These are phyloP conservation scores for Stomatorhinus ivindoensis DNA, from an alignment of 2,113 vertebrate genomes.

Conservation along the genomic window DNA sequence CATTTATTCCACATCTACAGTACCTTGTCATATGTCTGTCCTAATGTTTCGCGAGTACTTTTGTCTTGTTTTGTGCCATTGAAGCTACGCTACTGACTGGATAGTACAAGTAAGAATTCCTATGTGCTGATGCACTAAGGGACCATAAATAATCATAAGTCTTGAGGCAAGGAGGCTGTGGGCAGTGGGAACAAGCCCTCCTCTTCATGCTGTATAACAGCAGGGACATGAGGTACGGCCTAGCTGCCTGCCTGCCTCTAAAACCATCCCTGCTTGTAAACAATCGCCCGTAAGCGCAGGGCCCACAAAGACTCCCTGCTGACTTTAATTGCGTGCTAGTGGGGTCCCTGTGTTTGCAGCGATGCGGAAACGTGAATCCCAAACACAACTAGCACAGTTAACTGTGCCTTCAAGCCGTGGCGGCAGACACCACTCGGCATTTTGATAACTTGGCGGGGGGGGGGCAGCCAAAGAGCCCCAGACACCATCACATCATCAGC, in stretches of 20 bases:
- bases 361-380: not conserved
- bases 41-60: not conserved
- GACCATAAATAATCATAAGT: not conserved
- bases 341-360: not conserved
- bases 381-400: slow-evolving; percentile 36
- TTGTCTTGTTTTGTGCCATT: not conserved
- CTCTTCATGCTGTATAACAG: not conserved
- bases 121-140: not conserved
- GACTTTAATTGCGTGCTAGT: not conserved
- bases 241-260: not conserved
- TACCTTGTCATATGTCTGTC: not conserved
- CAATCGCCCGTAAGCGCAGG: not conserved
- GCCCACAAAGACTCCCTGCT: not conserved
- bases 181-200: not conserved
- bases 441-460: slow-evolving; percentile 1
- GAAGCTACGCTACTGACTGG: not conserved
- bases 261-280: not conserved
- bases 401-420: not conserved
- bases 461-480: slow-evolving; percentile 22
- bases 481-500: slow-evolving; percentile 22
- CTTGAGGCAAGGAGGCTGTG: not conserved
- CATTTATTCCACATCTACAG: not conserved
- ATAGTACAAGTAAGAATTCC: not conserved
- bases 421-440: not conserved
- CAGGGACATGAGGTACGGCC: not conserved